phyloP scores from a whole-genome alignment of 2,888 invertebrate species.

The Eulithis testata region DNA sequence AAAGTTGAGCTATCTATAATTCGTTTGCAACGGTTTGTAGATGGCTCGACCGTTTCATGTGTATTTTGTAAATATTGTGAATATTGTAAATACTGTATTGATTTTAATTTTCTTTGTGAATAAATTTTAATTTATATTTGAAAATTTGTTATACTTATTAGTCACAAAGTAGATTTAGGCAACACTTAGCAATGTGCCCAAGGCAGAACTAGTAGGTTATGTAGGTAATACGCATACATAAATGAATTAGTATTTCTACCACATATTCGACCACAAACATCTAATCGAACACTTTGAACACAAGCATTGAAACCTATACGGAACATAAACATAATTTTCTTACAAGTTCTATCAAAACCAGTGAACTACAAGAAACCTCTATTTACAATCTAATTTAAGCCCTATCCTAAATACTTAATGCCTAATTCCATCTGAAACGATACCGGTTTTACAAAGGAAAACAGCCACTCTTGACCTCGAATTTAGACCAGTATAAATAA shows the following conservation, averaged over 20 bases:
- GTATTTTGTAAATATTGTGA: too few relatives aligned
- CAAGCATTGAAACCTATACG: slow-evolving; percentile 21
- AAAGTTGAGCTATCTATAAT: too few relatives aligned
- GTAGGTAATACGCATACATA: neutral
- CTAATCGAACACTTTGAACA: slow-evolving; percentile 2
- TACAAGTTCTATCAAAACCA: slow-evolving; percentile 29
- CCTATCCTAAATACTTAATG: slow-evolving; percentile 32
- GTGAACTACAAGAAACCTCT: slow-evolving; percentile 26
- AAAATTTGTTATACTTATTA: too few relatives aligned
- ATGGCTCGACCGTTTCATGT: too few relatives aligned
- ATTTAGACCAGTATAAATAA: slow-evolving; percentile 34
- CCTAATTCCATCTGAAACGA: slow-evolving; percentile 17
- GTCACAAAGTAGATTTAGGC: too few relatives aligned
- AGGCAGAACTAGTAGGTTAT: too few relatives aligned
- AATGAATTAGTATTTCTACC: neutral
- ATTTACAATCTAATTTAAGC: slow-evolving; percentile 28
- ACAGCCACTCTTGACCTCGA: slow-evolving; percentile 64
- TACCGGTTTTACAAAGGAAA: slow-evolving; percentile 28
- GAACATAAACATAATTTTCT: slow-evolving; percentile 40
- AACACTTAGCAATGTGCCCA: too few relatives aligned
- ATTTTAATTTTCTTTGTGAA: too few relatives aligned
- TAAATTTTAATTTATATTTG: too few relatives aligned
- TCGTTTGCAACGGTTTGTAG: too few relatives aligned
- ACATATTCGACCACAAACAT: neutral
- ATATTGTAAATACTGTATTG: too few relatives aligned